phyloP scores from a whole-genome alignment of 2,888 invertebrate species.

The Piscicola geometra region DNA sequence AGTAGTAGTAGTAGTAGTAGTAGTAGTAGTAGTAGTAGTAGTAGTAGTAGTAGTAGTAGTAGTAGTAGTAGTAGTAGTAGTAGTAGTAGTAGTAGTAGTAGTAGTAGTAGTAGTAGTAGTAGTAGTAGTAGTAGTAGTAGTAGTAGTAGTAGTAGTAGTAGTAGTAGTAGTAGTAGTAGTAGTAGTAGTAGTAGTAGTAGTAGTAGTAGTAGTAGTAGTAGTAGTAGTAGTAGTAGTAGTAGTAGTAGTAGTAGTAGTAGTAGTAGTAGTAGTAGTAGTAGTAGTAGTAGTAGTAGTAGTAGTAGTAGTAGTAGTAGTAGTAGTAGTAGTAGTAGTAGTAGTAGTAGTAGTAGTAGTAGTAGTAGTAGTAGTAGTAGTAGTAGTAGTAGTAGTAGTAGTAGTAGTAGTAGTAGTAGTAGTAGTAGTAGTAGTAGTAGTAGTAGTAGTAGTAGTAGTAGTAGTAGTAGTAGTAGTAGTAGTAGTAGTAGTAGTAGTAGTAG shows the following conservation, averaged over 20 bases:
- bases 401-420: conserved; percentile 41
- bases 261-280: conserved; percentile 24
- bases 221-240: conserved; percentile 37
- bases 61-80: conserved; percentile 40
- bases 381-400: conserved; percentile 34
- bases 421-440: conserved; percentile 35
- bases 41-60: conserved; percentile 35
- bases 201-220: conserved; percentile 32
- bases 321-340: conserved; percentile 40
- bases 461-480: conserved; percentile 35
- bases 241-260: conserved; percentile 40
- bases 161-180: conserved; percentile 38
- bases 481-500: conserved; percentile 40
- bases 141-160: conserved; percentile 39
- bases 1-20: conserved; percentile 35
- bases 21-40: conserved; percentile 16
- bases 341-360: conserved; percentile 33
- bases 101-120: not conserved
- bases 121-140: conserved; percentile 35
- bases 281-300: conserved; percentile 32
- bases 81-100: conserved; percentile 37
- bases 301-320: conserved; percentile 35
- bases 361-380: conserved; percentile 18
- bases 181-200: conserved; percentile 13
- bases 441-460: conserved; percentile 16